phyloP scores from a whole-genome alignment of 2,888 invertebrate genomes.

The Cataglyphis rosenhaueri region DNA sequence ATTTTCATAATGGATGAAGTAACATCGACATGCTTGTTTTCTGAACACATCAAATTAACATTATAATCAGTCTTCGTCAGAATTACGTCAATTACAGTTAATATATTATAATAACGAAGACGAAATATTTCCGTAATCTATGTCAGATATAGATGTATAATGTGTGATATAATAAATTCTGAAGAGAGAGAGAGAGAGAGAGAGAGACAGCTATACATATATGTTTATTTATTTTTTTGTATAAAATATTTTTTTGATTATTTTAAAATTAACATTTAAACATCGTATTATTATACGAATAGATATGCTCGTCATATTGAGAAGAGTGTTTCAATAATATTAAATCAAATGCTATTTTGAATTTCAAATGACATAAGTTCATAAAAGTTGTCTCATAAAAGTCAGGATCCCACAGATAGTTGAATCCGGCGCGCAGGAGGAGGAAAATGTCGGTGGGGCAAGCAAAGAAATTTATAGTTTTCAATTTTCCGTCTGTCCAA shows the following conservation, averaged over 20 bases:
- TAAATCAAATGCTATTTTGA: slow-evolving; percentile 3
- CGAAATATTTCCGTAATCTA: slow-evolving; percentile 20
- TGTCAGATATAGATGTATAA: background rate
- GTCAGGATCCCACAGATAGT: slow-evolving; percentile 5
- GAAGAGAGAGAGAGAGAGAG: background rate
- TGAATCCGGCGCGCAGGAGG: slow-evolving; percentile 15
- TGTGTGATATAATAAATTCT: background rate
- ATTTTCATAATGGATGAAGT: slow-evolving; percentile 51
- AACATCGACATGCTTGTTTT: slow-evolving; percentile 48
- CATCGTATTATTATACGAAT: background rate
- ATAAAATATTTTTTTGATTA: background rate
- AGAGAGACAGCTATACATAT: background rate
- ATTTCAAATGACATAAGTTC: slow-evolving; percentile 34
- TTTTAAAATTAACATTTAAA: background rate
- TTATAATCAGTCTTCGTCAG: slow-evolving; percentile 41
- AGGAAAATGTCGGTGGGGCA: background rate
- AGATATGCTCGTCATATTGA: background rate
- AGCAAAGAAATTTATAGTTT: slow-evolving; percentile 64
- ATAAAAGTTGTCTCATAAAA: slow-evolving; percentile 37
- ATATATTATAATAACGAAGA: slow-evolving; percentile 32
- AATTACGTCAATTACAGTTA: slow-evolving; percentile 48
- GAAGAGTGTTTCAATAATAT: slow-evolving; percentile 7
- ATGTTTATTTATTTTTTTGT: background rate
- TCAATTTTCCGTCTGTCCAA: slow-evolving; percentile 64
- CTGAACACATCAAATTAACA: slow-evolving; percentile 49